Conservation (phyloP, 2,888 invertebrate genomes). For the Celastrina argiolus region DNA sequence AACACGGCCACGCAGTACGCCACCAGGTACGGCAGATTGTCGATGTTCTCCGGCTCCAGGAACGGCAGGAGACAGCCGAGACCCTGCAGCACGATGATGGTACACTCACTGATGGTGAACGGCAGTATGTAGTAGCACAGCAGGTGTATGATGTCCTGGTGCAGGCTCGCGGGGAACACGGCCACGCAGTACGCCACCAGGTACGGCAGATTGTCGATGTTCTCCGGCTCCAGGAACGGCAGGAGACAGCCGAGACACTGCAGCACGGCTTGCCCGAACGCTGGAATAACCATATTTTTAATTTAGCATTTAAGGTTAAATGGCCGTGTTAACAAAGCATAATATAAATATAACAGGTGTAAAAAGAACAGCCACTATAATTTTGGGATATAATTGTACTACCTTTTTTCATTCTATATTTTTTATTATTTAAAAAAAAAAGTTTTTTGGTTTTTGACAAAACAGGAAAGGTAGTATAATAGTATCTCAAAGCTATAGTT, state of each 20-base stretch:
- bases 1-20: conserved; percentile 96
- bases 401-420: too few relatives aligned
- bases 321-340: background rate
- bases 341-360: too few relatives aligned
- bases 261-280: conserved; percentile 94
- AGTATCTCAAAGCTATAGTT: too few relatives aligned
- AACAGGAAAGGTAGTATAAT: too few relatives aligned
- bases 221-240: conserved; percentile 97
- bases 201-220: conserved; percentile 96
- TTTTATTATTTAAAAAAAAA: too few relatives aligned
- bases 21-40: conserved; percentile 95
- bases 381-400: too few relatives aligned
- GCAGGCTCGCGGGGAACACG: conserved; percentile 91
- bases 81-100: conserved; percentile 74
- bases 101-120: conserved; percentile 92
- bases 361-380: too few relatives aligned
- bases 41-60: conserved; percentile 96
- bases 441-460: too few relatives aligned
- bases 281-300: conserved; percentile 68
- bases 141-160: conserved; percentile 96
- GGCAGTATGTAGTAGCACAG: conserved; percentile 97
- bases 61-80: conserved; percentile 97
- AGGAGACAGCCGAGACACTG: conserved; percentile 96
- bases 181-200: conserved; percentile 95
- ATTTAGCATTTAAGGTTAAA: conserved; percentile 4